Evolutionary conservation across 2,113 vertebrate genomes (phyloP), one percentile per base, ranked within the genome.

Genomic region (Coturnix japonica): DNA sequence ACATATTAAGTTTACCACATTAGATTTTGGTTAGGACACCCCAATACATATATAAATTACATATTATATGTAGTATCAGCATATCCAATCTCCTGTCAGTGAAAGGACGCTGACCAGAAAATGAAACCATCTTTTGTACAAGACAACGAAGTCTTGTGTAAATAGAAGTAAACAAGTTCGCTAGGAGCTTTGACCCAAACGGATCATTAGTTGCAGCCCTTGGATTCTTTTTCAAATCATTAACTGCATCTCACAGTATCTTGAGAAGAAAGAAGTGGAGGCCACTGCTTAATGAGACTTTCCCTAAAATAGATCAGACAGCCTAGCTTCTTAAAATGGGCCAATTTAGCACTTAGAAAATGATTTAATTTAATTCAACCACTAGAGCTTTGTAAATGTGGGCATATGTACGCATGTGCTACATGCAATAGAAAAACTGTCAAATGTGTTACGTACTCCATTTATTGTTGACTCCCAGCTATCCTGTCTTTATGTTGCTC

Each of bases 91-190:
- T 86, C 66, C 57, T 86, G 30, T 75, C 22, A 46, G 59, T 72
- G 80, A 79, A 97, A 91, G 77, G 69, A 89, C 23, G 19, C 16
- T 33, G 80, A 76, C 72, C 73, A 85, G 75, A 73, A 92, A 95
- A 90, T 84, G 59, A 43, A 89, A 79, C 65, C 8, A 11, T 73
- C 67, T 92, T 96, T 94, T 93, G 79, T 81, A 65, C 7, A 79
- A 75, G 71, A n/a, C 41, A 39, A 37, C 61, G 12, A 88, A 95
- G 87, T 91, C 56, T 76, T 87, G 93, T 95, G 91, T 91, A 97
- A 96, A 95, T 96, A 87, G 86, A 95, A 97, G 94, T 91, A 96
- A 95, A 94, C 35, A 96, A 86, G 84, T 94, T 96, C 81, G 91
- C 13, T 79, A 73, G 90, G 95, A 92, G 73, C 63, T 90, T 85